Conservation (phyloP, 2,113 vertebrate species). For the Ammodytes dubius region DNA sequence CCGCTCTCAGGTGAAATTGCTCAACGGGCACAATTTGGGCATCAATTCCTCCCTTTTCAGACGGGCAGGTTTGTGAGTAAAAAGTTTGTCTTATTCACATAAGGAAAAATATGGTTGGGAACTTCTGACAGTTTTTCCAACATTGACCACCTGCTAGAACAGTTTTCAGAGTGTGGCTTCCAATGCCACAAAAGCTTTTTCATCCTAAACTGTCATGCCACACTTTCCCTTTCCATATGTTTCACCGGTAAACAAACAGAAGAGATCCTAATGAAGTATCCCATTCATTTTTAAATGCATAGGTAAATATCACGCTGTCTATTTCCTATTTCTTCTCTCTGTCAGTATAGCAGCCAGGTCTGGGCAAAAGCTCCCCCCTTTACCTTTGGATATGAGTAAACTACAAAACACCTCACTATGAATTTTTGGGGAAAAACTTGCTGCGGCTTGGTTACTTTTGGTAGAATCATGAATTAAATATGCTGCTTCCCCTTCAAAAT, state of each 20-base stretch:
- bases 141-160: constrained; percentile 53
- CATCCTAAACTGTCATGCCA: constrained; percentile 61
- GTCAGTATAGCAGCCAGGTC: constrained; percentile 43
- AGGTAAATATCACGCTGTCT: constrained; percentile 60
- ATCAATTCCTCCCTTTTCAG: constrained; percentile 35
- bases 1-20: not conserved
- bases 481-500: constrained; percentile 56
- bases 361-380: constrained; percentile 43
- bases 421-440: constrained; percentile 52
- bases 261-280: constrained; percentile 59
- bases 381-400: constrained; percentile 52
- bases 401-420: constrained; percentile 54
- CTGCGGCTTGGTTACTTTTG: constrained; percentile 61
- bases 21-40: constrained; percentile 9
- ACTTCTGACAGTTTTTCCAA: constrained; percentile 64
- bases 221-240: constrained; percentile 72
- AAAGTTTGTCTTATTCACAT: constrained; percentile 56
- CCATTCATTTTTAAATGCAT: constrained; percentile 66
- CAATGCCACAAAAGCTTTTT: constrained; percentile 52
- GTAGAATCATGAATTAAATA: constrained; percentile 76
- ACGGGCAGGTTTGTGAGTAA: constrained; percentile 24
- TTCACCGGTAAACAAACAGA: constrained; percentile 57
- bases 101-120: constrained; percentile 51
- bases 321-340: constrained; percentile 70
- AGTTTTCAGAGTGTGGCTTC: constrained; percentile 51